Conservation (phyloP, 2,797 vertebrate species). For the Xiphophorus birchmanni region DNA sequence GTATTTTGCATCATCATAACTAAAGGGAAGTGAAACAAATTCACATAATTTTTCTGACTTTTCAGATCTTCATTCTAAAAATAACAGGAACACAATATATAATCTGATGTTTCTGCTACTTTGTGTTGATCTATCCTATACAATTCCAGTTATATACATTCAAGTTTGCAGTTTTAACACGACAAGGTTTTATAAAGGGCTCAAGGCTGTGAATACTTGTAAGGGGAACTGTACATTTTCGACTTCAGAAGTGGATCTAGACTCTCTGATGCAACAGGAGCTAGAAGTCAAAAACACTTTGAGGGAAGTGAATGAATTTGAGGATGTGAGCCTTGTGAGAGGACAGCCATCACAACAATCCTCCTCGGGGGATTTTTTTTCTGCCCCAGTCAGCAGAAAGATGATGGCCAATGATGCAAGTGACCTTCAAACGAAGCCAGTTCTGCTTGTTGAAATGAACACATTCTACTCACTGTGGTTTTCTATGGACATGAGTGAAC, state of each 20-base stretch:
- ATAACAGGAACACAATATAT: neutral
- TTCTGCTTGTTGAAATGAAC: conserved; percentile 15
- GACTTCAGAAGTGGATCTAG: neutral
- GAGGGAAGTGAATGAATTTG: conserved; percentile 12
- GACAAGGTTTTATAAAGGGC: neutral
- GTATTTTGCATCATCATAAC: neutral
- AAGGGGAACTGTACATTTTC: neutral
- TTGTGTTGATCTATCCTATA: neutral
- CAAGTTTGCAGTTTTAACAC: neutral
- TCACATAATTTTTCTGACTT: neutral
- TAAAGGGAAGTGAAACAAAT: neutral
- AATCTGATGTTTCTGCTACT: neutral
- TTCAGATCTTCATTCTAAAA: neutral
- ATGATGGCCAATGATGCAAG: conserved; percentile 31
- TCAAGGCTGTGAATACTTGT: neutral
- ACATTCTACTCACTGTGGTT: conserved; percentile 19
- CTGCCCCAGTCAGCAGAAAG: conserved; percentile 42
- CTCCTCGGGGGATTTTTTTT: conserved; percentile 31
- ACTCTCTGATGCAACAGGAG: conserved; percentile 4
- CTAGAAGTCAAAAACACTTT: neutral
- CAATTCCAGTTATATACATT: neutral
- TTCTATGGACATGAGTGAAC: conserved; percentile 17
- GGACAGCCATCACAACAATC: conserved; percentile 12
- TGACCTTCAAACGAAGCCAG: conserved; percentile 41
- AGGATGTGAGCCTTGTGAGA: conserved; percentile 50